Evolutionary conservation across 2,888 invertebrate genomes (phyloP).

Genomic region (Carpatolechia fugitivella): DNA sequence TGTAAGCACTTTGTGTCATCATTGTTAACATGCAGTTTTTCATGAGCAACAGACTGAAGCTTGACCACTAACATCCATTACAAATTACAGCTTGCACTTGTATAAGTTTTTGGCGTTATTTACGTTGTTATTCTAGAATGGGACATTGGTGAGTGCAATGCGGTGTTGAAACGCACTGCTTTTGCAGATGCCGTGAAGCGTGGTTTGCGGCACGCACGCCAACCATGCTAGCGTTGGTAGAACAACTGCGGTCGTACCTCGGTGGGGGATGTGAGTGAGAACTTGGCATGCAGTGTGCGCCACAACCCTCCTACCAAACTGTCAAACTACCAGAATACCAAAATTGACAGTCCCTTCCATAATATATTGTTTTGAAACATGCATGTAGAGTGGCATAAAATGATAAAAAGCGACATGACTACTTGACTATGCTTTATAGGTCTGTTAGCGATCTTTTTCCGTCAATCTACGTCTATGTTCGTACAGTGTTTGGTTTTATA

Average conservation of each 20-base stretch:
- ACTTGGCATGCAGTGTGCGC: conserved; percentile 34
- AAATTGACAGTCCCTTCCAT: too few relatives aligned
- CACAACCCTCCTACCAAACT: conserved; percentile 11
- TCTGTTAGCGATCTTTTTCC: not conserved
- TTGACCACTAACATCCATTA: too few relatives aligned
- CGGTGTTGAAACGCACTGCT: conserved; percentile 46
- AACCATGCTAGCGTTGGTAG: conserved; percentile 78
- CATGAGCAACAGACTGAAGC: not conserved
- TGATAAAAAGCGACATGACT: not conserved
- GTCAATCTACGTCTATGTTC: too few relatives aligned
- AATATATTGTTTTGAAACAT: too few relatives aligned
- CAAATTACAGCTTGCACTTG: not conserved
- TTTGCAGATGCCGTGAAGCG: conserved; percentile 76
- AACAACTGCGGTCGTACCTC: conserved; percentile 75
- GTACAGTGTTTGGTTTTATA: not conserved
- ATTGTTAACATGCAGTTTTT: not conserved
- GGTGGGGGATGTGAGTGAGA: conserved; percentile 76
- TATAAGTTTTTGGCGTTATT: conserved; percentile 1
- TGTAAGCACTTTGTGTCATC: not conserved
- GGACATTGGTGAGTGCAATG: conserved; percentile 13
- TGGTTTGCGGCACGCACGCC: conserved; percentile 65
- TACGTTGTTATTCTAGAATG: conserved; percentile 7
- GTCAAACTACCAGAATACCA: not conserved
- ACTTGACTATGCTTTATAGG: too few relatives aligned
- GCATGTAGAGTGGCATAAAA: not conserved